Evolutionary conservation across 2,888 invertebrate genomes (phyloP), one percentile per base, ranked within the genome.

Genomic region (Ommatoiulus sabulosus): DNA sequence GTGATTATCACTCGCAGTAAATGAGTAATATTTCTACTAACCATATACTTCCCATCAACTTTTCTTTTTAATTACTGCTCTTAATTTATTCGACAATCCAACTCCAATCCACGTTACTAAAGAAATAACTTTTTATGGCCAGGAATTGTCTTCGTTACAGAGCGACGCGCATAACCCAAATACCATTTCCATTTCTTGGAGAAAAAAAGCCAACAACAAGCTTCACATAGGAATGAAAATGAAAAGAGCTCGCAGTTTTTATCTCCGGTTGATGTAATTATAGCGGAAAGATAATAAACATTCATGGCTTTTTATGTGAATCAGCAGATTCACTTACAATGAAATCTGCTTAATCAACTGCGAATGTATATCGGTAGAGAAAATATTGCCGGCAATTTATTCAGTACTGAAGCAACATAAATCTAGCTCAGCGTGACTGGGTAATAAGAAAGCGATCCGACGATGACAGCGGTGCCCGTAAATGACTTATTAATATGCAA

Each of bases 401-500:
- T 10, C 3, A 5, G 6, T 72, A 24, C 20, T 4, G 20, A 8
- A 0, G 10, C 3, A 20, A 72, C 20, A 72, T 8, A 72, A 20
- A 72, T 24, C 52, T 24, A 72, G 72, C 46, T 85, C 85, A 85
- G 85, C 85, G 44, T 85, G 85, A 85, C 46, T 85, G 85, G 35
- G 85, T 46, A 85, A 43, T 44, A 85, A n/a, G 46, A 85, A 44
- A 85, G 46, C 85, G 20, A 85, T 85, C 87, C 35, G 57, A 48
- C 7, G 43, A 87, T 87, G 87, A 87, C 87, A 52, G 24, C 57
- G 17, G 2, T 48, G 52, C 57, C 43, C 43, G n/a, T 43, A 46
- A 35, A 46, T 35, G 48, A 15, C 48, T 87, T 52, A 87, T 87
- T 52, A 87, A 87, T 87, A 87, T 57, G 87, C 7, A 57, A 87